Evolutionary conservation across 2,888 invertebrate species (phyloP).

Genomic region (Acrobasis consociella): DNA sequence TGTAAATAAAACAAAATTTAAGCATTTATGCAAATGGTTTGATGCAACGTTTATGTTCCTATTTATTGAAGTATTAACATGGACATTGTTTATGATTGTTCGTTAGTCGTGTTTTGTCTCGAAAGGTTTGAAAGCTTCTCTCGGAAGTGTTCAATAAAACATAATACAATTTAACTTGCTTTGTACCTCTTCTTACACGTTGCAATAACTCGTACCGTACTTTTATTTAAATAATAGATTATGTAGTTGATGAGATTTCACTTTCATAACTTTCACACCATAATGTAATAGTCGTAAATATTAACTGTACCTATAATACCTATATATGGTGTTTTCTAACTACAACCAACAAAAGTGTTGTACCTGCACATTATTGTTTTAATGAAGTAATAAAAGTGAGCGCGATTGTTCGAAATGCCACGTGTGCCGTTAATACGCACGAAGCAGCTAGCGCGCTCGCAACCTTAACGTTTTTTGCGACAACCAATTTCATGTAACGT

Average conservation of each 20-base stretch:
- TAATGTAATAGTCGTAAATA: background rate
- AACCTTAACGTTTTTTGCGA: slow-evolving; percentile 44
- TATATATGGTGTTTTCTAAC: background rate
- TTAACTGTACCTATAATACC: background rate
- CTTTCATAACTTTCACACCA: slow-evolving; percentile 10
- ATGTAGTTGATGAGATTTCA: slow-evolving; percentile 8
- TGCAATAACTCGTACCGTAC: background rate
- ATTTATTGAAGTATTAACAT: no score
- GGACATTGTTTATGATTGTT: no score
- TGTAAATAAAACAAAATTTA: no score
- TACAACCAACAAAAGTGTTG: background rate
- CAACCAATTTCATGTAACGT: slow-evolving; percentile 37
- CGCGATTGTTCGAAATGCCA: slow-evolving; percentile 8
- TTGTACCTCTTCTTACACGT: background rate
- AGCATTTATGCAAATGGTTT: no score
- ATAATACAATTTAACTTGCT: slow-evolving; percentile 1
- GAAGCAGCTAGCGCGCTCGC: background rate
- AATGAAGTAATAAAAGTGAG: background rate
- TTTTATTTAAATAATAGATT: slow-evolving; percentile 1
- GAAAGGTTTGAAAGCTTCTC: background rate
- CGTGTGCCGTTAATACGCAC: background rate
- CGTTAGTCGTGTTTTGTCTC: background rate
- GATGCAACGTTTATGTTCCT: no score
- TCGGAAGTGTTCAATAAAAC: slow-evolving; percentile 7
- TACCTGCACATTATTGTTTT: background rate